Evolutionary conservation across 2,797 vertebrate species (phyloP), one percentile per base, ranked within the genome.

Genomic region (Enteromius fasciolatus): DNA sequence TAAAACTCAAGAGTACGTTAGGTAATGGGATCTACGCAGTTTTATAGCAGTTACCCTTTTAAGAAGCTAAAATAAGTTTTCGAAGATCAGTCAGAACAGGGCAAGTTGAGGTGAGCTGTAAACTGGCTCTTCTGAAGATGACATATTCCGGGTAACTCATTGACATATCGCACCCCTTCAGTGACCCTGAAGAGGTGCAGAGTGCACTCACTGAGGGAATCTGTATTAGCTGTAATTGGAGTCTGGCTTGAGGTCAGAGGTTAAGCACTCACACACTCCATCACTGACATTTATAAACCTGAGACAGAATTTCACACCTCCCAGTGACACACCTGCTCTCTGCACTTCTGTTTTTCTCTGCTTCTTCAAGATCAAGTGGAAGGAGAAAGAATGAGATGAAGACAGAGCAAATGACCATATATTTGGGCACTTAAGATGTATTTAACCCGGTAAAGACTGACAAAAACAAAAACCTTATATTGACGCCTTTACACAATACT

Each of bases 271-370:
- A 84, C 36, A 17, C 64, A 85, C 57, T 61, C 72, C 76, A 84
- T 86, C 76, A 67, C 23, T 86, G 79, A 80, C 76, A 83, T 77
- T 63, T 66, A 70, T 66, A 18, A 48, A 84, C 66, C 79, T 75
- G 69, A 86, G 78, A 84, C 64, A 84, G 82, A 76, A 80, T 70
- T 81, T 81, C 67, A 84, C 78, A 81, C 81, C 44, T 82, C 48
- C 10, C 23, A 41, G 3, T 33, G 33, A 76, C 80, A 82, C 80
- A 67, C 36, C 72, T 59, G 72, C 72, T 63, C 0, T 0, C 64
- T 23, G 50, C 48, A 57, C 70, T 28, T 66, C n/a, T 44, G 61
- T 18, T 25, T 2, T 1, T 15, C 10, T 44, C 10, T 46, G n/a
- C 25, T 4, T 70, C 66, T 59, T 63, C 68, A 44, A 44, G 11